Base-by-base conservation (phyloP, 1,140 invertebrate species). In the Leptestheria dahalacensis region DNA sequence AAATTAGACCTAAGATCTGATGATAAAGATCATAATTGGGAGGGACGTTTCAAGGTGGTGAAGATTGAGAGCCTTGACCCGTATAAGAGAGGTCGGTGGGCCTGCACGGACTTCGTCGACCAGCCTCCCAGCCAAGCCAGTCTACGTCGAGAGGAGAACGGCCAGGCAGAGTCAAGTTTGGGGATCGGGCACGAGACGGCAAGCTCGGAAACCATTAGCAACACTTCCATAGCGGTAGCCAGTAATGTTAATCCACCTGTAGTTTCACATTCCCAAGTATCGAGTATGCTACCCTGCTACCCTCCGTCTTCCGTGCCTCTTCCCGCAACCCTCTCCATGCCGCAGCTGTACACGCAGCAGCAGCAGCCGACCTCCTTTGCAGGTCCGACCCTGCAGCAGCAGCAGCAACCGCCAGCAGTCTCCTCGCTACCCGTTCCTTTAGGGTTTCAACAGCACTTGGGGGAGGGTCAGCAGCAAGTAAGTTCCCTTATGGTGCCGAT, bases 11-110 rank as follows among this genome's bases (percentile, higher is more conserved):
- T 21, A 52, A 53, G 29, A 15, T 20, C 25, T 12, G 63, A 33
- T 9, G 60, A 64, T 11, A 59, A 58, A 29, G 57, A 59, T 47
- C 57, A 67, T 33, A 63, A 65, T 6, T 70, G 69, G 68, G 67
- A 71, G 53, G 69, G 69, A 62, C 64, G 91, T 62, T 97, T 97
- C 72, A 92, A 92, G 78, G 91, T 96, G 64, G 91, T 97, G 23
- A 96, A 95, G 78, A 91, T 96, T 62, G 90, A 92, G 72, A 93
- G 87, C 69, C 88, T 88, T 23, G 91, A 96, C 72, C 92, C 92
- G 3, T 94, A 95, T 68, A 85, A 86, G 65, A 79, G 92, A 47
- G 93, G 93, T 24, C 75, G 92, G 67, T 97, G 93, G 93, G 84
- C 85, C 65, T 96, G 91, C 73, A 89, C 92, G 82, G 92, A 97